Conservation (phyloP, 2,113 vertebrate species). For the Vulpes ferrilata region DNA sequence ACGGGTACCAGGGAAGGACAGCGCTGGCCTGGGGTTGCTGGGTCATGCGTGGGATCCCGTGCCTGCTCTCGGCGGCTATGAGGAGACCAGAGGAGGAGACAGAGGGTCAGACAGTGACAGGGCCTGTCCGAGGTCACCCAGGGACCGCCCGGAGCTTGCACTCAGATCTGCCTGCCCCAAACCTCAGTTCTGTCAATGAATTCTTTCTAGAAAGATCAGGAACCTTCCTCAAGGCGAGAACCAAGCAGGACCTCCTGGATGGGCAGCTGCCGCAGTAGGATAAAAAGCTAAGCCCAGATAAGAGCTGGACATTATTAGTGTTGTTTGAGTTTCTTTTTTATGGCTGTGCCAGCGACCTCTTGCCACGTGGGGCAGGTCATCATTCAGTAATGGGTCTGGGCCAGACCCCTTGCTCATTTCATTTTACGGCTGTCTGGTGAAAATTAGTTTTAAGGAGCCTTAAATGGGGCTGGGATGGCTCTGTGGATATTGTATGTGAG, state of each 20-base stretch:
- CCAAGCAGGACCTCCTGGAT: not conserved
- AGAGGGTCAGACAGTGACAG: not conserved
- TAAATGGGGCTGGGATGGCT: constrained; percentile 84
- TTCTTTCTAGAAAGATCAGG: not conserved
- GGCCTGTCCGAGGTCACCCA: fast-evolving
- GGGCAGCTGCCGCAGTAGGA: not conserved
- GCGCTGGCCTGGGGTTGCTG: fast-evolving
- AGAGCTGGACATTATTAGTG: constrained; percentile 64
- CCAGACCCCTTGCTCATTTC: constrained; percentile 82
- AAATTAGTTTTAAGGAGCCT: constrained; percentile 86
- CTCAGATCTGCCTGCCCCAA: not conserved
- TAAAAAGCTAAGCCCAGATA: not conserved
- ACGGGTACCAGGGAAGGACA: fast-evolving
- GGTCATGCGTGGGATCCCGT: fast-evolving
- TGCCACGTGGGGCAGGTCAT: constrained; percentile 74
- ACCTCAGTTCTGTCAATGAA: not conserved
- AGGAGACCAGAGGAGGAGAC: not conserved
- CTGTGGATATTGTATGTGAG: constrained; percentile 84
- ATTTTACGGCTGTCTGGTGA: constrained; percentile 86
- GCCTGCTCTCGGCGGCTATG: fast-evolving
- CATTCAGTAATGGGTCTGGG: constrained; percentile 73
- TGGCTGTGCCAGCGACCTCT: constrained; percentile 73
- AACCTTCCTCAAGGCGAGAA: not conserved
- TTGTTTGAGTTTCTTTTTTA: not conserved
- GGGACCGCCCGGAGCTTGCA: fast-evolving